phyloP scores from a whole-genome alignment of 2,797 vertebrate species.

The Sphaeramia orbicularis region DNA sequence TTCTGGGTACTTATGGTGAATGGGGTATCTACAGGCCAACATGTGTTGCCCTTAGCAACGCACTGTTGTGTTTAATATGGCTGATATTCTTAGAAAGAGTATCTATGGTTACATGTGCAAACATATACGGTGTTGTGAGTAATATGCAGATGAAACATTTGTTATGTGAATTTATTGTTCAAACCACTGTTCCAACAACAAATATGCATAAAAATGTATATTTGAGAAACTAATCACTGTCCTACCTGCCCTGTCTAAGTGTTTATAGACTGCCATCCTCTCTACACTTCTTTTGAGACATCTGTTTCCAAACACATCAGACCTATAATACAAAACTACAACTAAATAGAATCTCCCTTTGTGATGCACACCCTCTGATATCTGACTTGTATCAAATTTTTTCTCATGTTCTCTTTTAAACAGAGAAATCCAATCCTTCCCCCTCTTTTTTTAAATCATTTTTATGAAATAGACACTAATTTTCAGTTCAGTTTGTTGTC shows the following conservation, averaged over 20 bases:
- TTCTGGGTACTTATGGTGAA: constrained; percentile 38
- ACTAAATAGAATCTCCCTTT: neutral
- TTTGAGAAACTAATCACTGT: constrained; percentile 54
- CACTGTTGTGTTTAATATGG: too few relatives aligned
- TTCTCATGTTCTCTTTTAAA: too few relatives aligned
- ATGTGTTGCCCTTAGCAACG: too few relatives aligned
- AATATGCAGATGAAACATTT: constrained; percentile 39
- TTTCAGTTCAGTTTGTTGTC: too few relatives aligned
- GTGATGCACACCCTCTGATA: too few relatives aligned
- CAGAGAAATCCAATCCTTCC: too few relatives aligned
- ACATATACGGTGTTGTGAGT: constrained; percentile 25
- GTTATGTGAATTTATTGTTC: constrained; percentile 32
- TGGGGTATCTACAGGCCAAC: constrained; percentile 21
- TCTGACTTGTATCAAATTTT: too few relatives aligned
- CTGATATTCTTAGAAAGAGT: too few relatives aligned
- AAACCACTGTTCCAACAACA: constrained; percentile 66
- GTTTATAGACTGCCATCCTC: constrained; percentile 22
- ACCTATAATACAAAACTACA: neutral
- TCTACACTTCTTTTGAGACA: constrained; percentile 10
- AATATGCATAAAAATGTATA: constrained; percentile 78
- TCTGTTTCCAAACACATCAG: constrained; percentile 22
- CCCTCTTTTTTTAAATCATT: too few relatives aligned
- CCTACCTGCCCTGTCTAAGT: constrained; percentile 37
- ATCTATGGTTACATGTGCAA: constrained; percentile 39
- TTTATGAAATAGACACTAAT: too few relatives aligned